A percentile compares a stretch with the other conserved stretches of the same genome.
These are phyloP conservation scores for Megalurothrips usitatus DNA, from an alignment of 2,888 invertebrate genomes.

Conservation along the genomic window DNA sequence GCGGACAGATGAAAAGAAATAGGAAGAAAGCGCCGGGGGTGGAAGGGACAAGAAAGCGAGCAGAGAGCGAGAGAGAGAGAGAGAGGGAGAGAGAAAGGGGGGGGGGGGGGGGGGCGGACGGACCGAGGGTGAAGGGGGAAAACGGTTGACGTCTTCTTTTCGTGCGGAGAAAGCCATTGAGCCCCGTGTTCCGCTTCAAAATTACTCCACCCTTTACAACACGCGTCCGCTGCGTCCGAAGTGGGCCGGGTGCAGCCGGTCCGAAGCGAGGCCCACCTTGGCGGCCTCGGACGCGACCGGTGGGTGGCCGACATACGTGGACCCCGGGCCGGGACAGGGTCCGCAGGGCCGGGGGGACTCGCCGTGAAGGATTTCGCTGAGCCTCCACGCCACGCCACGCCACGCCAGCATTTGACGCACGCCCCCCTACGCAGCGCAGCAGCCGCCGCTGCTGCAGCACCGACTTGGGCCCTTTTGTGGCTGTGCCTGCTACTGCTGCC, in stretches of 20 bases:
- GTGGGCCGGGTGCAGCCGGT: not conserved
- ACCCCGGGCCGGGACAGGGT: not conserved
- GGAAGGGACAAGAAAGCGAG: not conserved
- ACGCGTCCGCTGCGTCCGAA: not conserved
- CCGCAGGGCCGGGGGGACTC: not conserved
- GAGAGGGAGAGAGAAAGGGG: not conserved
- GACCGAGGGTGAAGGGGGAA: not conserved
- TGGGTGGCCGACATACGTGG: not conserved
- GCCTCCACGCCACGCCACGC: not conserved
- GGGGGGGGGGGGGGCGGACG: not conserved
- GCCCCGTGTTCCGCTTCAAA: conserved; percentile 8
- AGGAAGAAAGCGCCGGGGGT: too few relatives aligned
- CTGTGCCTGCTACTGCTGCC: too few relatives aligned
- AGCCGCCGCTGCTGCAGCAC: too few relatives aligned
- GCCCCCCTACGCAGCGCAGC: too few relatives aligned
- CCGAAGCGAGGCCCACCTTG: too few relatives aligned
- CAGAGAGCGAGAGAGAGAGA: too few relatives aligned
- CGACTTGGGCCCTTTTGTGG: too few relatives aligned
- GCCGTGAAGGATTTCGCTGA: conserved; percentile 1
- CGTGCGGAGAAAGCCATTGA: not conserved
- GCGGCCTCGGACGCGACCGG: too few relatives aligned
- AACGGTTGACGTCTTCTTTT: not conserved
- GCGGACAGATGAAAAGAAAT: too few relatives aligned
- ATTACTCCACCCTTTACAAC: conserved; percentile 6
- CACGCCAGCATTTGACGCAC: too few relatives aligned